These are phyloP conservation scores for Zonotrichia leucophrys DNA, from an alignment of 2,113 vertebrate species.

Conservation along the genomic window DNA sequence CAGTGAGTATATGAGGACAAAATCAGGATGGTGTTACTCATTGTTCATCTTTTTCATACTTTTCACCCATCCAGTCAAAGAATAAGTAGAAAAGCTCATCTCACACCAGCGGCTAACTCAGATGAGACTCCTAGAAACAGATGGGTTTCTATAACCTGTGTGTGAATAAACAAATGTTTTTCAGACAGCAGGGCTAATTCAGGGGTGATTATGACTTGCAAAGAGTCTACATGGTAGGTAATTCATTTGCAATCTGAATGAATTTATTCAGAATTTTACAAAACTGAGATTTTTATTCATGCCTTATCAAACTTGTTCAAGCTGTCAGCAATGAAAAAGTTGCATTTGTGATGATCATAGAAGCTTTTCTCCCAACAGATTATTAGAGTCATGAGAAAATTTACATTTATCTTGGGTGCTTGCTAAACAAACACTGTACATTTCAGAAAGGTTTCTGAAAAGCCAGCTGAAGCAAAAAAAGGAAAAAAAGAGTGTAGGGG, in stretches of 20 bases:
- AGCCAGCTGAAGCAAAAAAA: neutral
- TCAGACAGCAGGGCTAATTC: neutral
- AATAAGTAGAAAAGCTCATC: neutral
- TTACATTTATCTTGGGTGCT: neutral
- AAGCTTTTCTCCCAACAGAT: neutral
- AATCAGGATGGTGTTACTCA: neutral
- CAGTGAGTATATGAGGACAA: neutral
- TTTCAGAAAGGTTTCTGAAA: neutral
- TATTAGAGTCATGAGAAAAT: neutral
- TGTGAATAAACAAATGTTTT: neutral
- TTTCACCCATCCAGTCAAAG: neutral
- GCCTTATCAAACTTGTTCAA: neutral
- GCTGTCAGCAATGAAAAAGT: neutral
- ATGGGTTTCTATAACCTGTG: neutral
- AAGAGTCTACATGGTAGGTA: neutral
- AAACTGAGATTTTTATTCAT: neutral
- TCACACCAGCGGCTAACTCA: neutral
- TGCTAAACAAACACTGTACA: neutral
- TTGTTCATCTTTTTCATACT: neutral
- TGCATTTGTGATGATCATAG: neutral
- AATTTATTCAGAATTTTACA: neutral
- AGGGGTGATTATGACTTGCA: neutral
- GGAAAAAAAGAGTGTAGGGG: neutral
- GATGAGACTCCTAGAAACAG: neutral
- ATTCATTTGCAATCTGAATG: neutral